Base-by-base conservation (phyloP, 2,888 invertebrate species). In the Spialia ferax region DNA sequence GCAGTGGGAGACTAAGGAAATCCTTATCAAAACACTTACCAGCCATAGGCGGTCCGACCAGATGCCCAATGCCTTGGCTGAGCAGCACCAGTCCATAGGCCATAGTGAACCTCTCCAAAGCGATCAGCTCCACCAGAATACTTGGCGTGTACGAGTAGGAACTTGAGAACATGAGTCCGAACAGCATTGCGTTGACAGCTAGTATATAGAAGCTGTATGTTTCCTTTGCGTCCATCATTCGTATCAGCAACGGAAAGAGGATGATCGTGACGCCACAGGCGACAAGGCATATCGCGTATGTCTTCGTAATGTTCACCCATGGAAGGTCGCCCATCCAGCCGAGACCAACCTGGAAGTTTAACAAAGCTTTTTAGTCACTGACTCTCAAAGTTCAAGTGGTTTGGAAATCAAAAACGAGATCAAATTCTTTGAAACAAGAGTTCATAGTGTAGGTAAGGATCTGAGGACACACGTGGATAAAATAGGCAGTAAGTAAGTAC, bases 1-100 rank as follows among this genome's bases (percentile, higher is more conserved):
- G n/a, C n/a, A n/a, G n/a, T n/a, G n/a, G n/a, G n/a, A n/a, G n/a
- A n/a, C n/a, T n/a, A n/a, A n/a, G n/a, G n/a, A n/a, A n/a, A n/a
- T n/a, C n/a, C n/a, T n/a, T n/a, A n/a, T n/a, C n/a, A 20, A 13
- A 11, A 52, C 6, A 73, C 87, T 85, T 72, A 96, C 99, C 99
- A 82, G 98, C 98, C 77, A 99, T 93, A n/a, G 99, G 98, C 6
- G 99, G 99, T 70, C 99, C 99, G 70, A 97, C 92, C 59, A 99
- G 95, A 93, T 98, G 98, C 56, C 98, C 99, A 74, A 99, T 94
- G 15, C 99, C 99, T 88, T 99, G 98, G 73, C 98, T 97, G 69
- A 99, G 91, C 74, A 98, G 94, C 73, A 97, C 96, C 75, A 99
- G 90, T 13, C 99, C 99, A 85, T 99, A 99, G 20, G 98, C 98